A percentile compares a stretch with the other conserved stretches of the same genome.
phyloP scores from a whole-genome alignment of 2,113 vertebrate genomes.

The Delphinus delphis region DNA sequence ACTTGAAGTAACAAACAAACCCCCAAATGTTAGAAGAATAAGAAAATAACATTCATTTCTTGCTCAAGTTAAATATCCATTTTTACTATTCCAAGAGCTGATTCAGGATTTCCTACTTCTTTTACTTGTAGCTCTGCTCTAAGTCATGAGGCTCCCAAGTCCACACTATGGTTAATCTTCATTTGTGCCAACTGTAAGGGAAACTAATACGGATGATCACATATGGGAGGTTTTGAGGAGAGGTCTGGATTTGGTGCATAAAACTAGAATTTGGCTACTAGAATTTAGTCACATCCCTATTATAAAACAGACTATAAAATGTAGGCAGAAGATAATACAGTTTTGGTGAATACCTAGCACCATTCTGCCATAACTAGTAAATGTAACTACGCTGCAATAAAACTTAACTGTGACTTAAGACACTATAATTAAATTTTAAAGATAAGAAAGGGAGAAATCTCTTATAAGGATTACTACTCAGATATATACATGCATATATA shows the following conservation, averaged over 20 bases:
- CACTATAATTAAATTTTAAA: neutral
- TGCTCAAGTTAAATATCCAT: neutral
- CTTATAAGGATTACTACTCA: neutral
- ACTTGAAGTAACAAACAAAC: neutral
- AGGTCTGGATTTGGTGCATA: neutral
- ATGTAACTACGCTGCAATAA: neutral
- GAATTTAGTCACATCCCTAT: neutral
- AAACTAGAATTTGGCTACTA: neutral
- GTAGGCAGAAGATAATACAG: neutral
- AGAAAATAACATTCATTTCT: neutral
- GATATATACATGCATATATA: neutral
- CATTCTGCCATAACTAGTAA: neutral
- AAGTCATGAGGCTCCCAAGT: neutral
- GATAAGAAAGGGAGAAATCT: neutral
- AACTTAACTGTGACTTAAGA: neutral
- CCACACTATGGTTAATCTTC: too few species aligned
- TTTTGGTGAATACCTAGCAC: neutral
- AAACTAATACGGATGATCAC: neutral
- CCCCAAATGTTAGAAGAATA: neutral
- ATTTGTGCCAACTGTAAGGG: neutral
- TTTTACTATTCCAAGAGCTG: neutral
- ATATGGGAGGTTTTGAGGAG: neutral
- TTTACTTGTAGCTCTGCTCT: neutral
- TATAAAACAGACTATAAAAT: neutral
- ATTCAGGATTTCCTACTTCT: neutral